Evolutionary conservation across 2,113 vertebrate species (phyloP).

Genomic region (Onychostoma macrolepis): DNA sequence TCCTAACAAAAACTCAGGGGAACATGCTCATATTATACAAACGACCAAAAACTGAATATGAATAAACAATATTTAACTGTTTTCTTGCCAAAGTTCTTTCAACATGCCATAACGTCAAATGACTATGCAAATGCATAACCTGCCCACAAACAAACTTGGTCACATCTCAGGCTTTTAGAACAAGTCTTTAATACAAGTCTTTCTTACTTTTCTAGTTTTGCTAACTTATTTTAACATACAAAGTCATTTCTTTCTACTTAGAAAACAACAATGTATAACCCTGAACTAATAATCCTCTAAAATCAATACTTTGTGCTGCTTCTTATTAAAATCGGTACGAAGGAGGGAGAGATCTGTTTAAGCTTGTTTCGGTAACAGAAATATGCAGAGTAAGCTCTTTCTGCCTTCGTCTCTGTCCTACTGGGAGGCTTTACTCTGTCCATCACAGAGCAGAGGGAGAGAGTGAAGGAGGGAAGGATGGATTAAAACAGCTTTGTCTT

Average conservation of each 20-base stretch:
- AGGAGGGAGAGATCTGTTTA: not conserved
- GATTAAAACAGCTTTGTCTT: constrained; percentile 78
- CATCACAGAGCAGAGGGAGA: constrained; percentile 24
- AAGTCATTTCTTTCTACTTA: not conserved
- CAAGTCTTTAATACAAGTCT: not conserved
- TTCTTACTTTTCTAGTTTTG: not conserved
- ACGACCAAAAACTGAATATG: not conserved
- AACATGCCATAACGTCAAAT: not conserved
- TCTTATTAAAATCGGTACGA: constrained; percentile 1
- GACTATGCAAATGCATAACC: not conserved
- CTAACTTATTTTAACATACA: not conserved
- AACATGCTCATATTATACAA: not conserved
- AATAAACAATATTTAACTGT: not conserved
- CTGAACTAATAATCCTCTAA: constrained; percentile 9
- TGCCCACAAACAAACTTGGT: not conserved
- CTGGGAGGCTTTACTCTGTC: constrained; percentile 33
- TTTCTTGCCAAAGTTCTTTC: not conserved
- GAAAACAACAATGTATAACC: not conserved
- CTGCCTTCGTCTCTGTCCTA: constrained; percentile 14
- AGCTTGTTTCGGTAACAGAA: constrained; percentile 25
- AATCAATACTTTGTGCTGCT: constrained; percentile 19
- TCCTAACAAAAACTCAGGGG: not conserved
- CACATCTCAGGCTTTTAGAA: not conserved
- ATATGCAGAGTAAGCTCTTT: constrained; percentile 29
- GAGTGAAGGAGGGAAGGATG: constrained; percentile 57